Evolutionary conservation across 2,797 vertebrate genomes (phyloP).

Genomic region (Distichodus sexfasciatus): DNA sequence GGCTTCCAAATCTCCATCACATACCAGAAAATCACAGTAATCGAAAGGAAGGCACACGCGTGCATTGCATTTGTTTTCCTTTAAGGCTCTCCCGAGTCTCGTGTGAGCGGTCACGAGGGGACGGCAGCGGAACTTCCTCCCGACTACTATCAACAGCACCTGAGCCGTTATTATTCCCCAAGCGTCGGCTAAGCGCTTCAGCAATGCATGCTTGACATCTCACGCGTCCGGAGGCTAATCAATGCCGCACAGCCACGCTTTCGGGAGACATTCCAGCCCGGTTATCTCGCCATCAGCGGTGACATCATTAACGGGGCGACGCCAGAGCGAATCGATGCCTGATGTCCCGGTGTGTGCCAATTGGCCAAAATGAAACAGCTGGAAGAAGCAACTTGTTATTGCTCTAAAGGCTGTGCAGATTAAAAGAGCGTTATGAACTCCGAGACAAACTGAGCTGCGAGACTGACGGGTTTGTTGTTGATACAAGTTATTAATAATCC

Average conservation of each 20-base stretch:
- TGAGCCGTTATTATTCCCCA: conserved; percentile 27
- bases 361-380: background rate
- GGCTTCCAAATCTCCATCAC: too few relatives aligned
- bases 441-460: background rate
- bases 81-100: too few relatives aligned
- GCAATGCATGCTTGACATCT: conserved; percentile 42
- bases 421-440: background rate
- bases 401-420: conserved; percentile 2
- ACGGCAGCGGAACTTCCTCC: background rate
- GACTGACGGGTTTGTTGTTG: background rate
- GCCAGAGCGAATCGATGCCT: conserved; percentile 31
- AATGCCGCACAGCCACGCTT: conserved; percentile 17
- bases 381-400: conserved; percentile 23
- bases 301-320: conserved; percentile 42
- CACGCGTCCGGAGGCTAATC: conserved; percentile 36
- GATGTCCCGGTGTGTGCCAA: conserved; percentile 11
- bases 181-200: conserved; percentile 27
- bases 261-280: conserved; percentile 38
- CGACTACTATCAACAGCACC: background rate
- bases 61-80: too few relatives aligned
- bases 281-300: conserved; percentile 40
- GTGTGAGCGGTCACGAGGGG: background rate
- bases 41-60: too few relatives aligned
- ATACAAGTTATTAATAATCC: background rate
- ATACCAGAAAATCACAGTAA: too few relatives aligned